Conservation (phyloP, 2,113 vertebrate species). For the Halcyon senegalensis region DNA sequence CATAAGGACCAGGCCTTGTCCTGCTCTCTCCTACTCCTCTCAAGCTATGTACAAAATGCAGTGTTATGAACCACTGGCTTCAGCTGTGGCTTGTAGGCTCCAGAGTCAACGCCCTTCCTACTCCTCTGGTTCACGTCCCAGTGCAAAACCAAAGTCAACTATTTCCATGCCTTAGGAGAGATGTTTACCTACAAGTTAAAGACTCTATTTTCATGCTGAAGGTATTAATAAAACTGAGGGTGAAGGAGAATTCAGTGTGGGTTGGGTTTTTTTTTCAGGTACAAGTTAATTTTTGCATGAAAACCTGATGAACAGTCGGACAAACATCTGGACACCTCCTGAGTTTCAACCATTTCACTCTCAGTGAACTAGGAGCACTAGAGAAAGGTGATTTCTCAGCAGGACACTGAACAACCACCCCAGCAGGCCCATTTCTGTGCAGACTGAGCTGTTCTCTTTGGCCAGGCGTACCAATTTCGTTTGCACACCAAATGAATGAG, state of each 20-base stretch:
- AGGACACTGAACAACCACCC: not conserved
- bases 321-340: not conserved
- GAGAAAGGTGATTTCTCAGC: not conserved
- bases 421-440: not conserved
- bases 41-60: not conserved
- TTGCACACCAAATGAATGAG: not conserved
- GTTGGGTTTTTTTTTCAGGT: not conserved
- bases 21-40: not conserved
- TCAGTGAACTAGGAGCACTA: not conserved
- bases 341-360: not conserved
- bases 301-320: not conserved
- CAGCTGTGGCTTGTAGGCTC: not conserved
- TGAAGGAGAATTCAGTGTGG: not conserved
- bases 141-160: not conserved
- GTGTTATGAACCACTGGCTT: accelerated
- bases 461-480: accelerated
- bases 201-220: not conserved
- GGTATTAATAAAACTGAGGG: accelerated
- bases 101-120: not conserved
- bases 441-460: not conserved
- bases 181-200: not conserved
- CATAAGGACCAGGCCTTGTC: not conserved
- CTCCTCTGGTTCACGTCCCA: not conserved
- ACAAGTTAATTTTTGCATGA: not conserved
- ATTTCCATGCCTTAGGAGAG: not conserved